These are phyloP conservation scores for Heptranchias perlo DNA, from an alignment of 2,113 vertebrate species.

Conservation along the genomic window DNA sequence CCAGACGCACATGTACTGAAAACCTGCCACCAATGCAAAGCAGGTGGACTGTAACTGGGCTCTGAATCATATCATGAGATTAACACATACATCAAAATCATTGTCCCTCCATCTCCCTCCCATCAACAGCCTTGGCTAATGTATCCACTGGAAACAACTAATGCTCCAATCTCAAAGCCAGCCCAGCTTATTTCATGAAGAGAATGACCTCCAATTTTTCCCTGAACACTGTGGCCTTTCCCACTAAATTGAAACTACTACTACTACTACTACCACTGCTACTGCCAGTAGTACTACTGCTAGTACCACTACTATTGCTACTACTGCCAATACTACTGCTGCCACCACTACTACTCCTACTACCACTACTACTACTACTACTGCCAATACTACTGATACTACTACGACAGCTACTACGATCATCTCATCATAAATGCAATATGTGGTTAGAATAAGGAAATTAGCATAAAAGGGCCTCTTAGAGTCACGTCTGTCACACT, in stretches of 20 bases:
- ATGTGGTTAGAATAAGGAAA: neutral
- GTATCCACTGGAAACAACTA: neutral
- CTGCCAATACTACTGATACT: too few relatives aligned
- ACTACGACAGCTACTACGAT: neutral
- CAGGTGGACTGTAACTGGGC: neutral
- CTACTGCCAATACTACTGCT: too few relatives aligned
- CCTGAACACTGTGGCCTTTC: too few relatives aligned
- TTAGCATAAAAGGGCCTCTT: conserved; percentile 10
- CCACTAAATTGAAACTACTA: too few relatives aligned
- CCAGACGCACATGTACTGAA: neutral
- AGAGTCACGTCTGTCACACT: neutral
- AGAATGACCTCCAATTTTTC: neutral
- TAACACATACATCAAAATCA: neutral
- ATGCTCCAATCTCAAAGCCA: neutral
- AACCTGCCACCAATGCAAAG: neutral
- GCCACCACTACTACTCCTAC: too few relatives aligned
- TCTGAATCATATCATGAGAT: neutral
- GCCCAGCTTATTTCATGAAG: neutral
- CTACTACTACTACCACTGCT: too few relatives aligned
- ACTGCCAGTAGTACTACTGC: too few relatives aligned
- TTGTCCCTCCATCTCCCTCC: neutral
- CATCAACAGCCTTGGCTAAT: neutral
- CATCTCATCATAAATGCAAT: neutral
- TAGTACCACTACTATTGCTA: too few relatives aligned
- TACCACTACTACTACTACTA: too few relatives aligned